Evolutionary conservation across 2,888 invertebrate species (phyloP).

Genomic region (Spilarctia lutea): DNA sequence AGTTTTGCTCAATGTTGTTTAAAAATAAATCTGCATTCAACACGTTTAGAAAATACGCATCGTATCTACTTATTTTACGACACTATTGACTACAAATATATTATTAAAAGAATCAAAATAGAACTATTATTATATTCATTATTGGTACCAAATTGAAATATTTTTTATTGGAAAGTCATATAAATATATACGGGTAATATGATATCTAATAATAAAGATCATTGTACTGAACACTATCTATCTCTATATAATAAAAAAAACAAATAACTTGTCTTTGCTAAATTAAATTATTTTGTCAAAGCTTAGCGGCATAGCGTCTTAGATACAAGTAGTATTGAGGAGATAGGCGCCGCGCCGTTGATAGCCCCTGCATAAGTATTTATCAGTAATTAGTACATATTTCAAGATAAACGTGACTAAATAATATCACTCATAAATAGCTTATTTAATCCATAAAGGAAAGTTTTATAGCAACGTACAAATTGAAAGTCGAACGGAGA

Average conservation of each 20-base stretch:
- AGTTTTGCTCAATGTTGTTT: conserved; percentile 11
- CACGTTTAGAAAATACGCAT: conserved; percentile 16
- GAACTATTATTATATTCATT: neutral
- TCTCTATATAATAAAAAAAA: neutral
- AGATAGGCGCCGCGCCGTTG: neutral
- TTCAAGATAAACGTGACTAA: neutral
- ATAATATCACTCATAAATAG: neutral
- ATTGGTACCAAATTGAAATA: neutral
- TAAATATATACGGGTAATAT: too few relatives aligned
- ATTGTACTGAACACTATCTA: neutral
- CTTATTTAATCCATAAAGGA: neutral
- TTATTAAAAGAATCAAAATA: neutral
- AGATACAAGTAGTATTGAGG: neutral
- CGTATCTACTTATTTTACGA: neutral
- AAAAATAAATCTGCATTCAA: conserved; percentile 24
- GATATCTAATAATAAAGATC: too few relatives aligned
- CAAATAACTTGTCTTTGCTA: neutral
- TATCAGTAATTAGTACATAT: neutral
- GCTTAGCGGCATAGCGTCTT: neutral
- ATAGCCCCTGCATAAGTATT: neutral
- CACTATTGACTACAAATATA: neutral
- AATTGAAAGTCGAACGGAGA: neutral
- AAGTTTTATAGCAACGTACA: neutral
- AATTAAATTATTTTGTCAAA: neutral
- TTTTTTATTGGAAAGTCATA: neutral